Evolutionary conservation across 2,888 invertebrate genomes (phyloP).

Genomic region (Salpingus planirostris): DNA sequence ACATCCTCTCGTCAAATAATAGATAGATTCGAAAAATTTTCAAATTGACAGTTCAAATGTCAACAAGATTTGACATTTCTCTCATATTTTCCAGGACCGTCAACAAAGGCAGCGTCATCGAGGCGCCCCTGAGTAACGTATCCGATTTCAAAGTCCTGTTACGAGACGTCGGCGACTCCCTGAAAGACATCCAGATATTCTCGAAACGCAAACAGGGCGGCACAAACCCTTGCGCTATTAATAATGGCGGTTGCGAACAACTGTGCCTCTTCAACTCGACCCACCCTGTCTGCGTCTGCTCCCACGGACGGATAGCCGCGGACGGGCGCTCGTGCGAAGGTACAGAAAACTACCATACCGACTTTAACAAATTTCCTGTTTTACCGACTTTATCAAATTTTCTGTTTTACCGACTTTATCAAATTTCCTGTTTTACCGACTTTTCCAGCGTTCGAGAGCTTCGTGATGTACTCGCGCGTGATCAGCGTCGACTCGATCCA

Average conservation of each 20-base stretch:
- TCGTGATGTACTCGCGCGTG: slow-evolving; percentile 76
- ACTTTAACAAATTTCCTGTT: no score
- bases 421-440: slow-evolving; percentile 4
- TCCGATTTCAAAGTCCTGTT: slow-evolving; percentile 47
- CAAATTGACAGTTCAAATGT: no score
- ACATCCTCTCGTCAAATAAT: no score
- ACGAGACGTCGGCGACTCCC: slow-evolving; percentile 53
- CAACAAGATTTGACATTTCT: no score
- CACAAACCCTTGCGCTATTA: slow-evolving; percentile 53
- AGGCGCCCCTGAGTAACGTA: slow-evolving; percentile 54
- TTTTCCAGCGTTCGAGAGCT: slow-evolving; percentile 61
- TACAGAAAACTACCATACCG: slow-evolving; percentile 24
- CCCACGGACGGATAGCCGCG: slow-evolving; percentile 64
- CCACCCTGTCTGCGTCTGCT: slow-evolving; percentile 66
- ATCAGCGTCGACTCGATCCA: slow-evolving; percentile 74
- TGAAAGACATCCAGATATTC: slow-evolving; percentile 61
- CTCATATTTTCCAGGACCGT: no score
- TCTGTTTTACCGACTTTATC: slow-evolving; percentile 6
- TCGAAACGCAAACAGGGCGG: slow-evolving; percentile 48
- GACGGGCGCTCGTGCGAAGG: slow-evolving; percentile 61
- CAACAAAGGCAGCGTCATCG: slow-evolving; percentile 55
- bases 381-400: no score
- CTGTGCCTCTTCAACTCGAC: slow-evolving; percentile 66
- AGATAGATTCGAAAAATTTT: no score
- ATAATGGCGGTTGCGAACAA: slow-evolving; percentile 68